Conservation (phyloP, 2,797 vertebrate species). For the Mergus octosetaceus region DNA sequence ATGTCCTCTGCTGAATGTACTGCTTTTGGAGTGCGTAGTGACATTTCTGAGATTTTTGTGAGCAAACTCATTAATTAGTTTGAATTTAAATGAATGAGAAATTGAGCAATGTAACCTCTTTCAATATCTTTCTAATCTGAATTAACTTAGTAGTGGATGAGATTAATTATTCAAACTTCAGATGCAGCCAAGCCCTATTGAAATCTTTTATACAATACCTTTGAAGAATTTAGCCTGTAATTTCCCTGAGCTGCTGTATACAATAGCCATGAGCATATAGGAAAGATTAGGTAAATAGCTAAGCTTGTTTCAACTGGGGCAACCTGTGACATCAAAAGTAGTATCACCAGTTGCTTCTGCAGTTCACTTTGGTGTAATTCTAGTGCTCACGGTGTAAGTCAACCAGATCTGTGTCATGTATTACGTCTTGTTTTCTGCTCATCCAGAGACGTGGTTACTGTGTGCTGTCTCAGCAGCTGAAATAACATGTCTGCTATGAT, state of each 20-base stretch:
- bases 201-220: not conserved
- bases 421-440: not conserved
- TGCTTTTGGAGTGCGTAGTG: not conserved
- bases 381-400: not conserved
- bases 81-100: not conserved
- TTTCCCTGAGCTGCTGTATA: not conserved
- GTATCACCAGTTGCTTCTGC: not conserved
- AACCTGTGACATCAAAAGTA: not conserved
- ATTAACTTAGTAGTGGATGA: not conserved
- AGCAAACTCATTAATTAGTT: not conserved
- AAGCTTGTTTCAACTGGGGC: not conserved
- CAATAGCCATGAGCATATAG: not conserved
- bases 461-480: not conserved
- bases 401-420: not conserved
- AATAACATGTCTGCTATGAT: not conserved
- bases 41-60: not conserved
- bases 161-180: not conserved
- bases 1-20: not conserved
- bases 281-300: not conserved
- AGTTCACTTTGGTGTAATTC: not conserved
- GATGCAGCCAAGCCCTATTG: not conserved
- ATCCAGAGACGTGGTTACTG: not conserved
- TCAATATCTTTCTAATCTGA: not conserved
- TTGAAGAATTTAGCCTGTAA: not conserved
- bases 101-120: not conserved